Base-by-base conservation (phyloP, 2,113 vertebrate genomes). In the Smithornis capensis region DNA sequence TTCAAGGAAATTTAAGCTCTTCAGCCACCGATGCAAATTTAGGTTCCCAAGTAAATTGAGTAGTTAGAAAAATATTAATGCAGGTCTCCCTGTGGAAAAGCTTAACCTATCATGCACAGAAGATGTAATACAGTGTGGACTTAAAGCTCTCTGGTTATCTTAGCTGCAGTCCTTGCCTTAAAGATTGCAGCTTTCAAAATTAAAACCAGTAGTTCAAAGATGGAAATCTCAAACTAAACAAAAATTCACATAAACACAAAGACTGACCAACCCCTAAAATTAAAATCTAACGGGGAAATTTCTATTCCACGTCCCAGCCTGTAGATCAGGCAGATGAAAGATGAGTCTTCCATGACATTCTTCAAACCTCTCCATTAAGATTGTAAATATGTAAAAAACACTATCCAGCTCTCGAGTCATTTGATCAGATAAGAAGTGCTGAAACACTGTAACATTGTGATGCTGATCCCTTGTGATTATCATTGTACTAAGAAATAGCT, bases 1-100 rank as follows among this genome's bases (percentile, higher is more conserved):
- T 89, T 69, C 68, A 86, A 80, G 92, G 55, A 92, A 90, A 91
- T 91, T 87, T 89, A 82, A 85, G n/a, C 47, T 93, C 67, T 91
- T 91, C 82, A 53, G 79, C 67, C 75, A 90, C 60, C 6, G 0
- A 59, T 59, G 33, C 50, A 92, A 92, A 94, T 92, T 96, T 80
- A 86, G 63, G 35, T 38, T 96, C n/a, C 79, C 50, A 70, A 70
- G 59, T 55, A 90, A 93, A 90, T 47, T 73, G 50, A 80, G 55
- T 27, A 24, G 85, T 70, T 90, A 74, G 62, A 42, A 83, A 82
- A 88, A 92, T 69, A 33, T 88, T 49, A 73, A 47, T 80, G 68
- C 50, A 95, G 65, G 44, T 50, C 21, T 93, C 42, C 24, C 33
- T 60, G 42, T 57, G 23, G 60, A 91, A 69, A 78, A 67, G 38